Conservation (phyloP, 1,140 invertebrate species). For the Lasioglossum albipes region DNA sequence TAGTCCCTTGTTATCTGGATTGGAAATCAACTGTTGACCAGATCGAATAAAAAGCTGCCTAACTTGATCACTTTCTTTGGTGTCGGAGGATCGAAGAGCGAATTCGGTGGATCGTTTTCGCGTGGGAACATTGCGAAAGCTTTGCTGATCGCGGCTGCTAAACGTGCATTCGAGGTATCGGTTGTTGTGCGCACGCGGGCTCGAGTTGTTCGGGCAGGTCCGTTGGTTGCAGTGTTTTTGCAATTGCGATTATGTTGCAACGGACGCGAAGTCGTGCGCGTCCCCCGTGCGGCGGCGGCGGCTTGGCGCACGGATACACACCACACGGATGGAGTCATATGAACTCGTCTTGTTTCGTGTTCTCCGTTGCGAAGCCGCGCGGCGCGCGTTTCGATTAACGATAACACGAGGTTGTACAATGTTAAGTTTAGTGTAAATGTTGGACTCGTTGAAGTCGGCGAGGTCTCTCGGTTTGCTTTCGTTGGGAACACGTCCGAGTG, state of each 20-base stretch:
- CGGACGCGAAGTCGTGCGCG: neutral
- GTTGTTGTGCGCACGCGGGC: neutral
- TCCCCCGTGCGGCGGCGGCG: neutral
- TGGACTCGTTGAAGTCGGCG: neutral
- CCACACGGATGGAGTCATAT: constrained; percentile 8
- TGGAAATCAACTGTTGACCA: too few species aligned
- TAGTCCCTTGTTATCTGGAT: too few species aligned
- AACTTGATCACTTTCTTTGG: too few species aligned
- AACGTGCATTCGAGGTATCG: neutral
- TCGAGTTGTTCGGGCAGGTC: neutral
- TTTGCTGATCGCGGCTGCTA: too few species aligned
- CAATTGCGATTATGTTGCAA: constrained; percentile 40
- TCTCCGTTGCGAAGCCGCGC: neutral
- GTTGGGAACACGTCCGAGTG: neutral
- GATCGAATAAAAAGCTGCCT: too few species aligned
- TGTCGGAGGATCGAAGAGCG: too few species aligned
- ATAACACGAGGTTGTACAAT: constrained; percentile 24
- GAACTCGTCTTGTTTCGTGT: constrained; percentile 13
- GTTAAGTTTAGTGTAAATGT: constrained; percentile 32
- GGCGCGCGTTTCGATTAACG: constrained; percentile 18
- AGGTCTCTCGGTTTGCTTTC: neutral
- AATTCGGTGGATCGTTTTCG: too few species aligned
- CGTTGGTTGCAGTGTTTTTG: constrained; percentile 11
- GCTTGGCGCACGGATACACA: neutral
- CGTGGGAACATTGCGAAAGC: too few species aligned